These are phyloP conservation scores for Enhydra lutris DNA, from an alignment of 2,113 vertebrate species.

Conservation along the genomic window DNA sequence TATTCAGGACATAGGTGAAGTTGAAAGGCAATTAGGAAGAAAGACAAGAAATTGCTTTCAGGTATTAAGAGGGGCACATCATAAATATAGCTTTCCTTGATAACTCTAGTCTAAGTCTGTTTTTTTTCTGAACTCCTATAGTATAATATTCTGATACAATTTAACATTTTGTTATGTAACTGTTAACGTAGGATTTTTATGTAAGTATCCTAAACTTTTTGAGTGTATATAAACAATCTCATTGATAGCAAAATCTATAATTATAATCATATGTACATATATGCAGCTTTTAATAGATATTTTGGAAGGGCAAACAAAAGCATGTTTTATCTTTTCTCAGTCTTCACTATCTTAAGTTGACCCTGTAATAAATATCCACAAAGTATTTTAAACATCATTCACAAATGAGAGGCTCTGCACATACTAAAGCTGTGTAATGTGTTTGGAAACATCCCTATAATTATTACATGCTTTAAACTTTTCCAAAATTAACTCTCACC, in stretches of 20 bases:
- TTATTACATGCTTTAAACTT: conserved; percentile 31
- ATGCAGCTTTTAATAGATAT: not conserved
- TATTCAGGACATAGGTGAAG: not conserved
- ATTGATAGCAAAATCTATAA: not conserved
- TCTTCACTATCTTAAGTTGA: not conserved
- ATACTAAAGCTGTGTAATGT: not conserved
- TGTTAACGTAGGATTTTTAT: conserved; percentile 29
- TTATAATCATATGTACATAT: not conserved
- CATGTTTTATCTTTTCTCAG: not conserved
- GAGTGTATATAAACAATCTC: not conserved
- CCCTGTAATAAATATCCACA: not conserved
- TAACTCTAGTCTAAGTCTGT: not conserved
- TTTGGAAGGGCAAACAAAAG: not conserved
- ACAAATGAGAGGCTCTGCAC: not conserved
- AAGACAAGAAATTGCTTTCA: not conserved
- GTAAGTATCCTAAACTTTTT: conserved; percentile 6
- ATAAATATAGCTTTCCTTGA: not conserved
- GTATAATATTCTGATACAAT: not conserved
- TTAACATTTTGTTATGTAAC: conserved; percentile 34
- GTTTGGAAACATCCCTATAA: conserved; percentile 16
- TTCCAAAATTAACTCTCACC: conserved; percentile 49
- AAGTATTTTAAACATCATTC: conserved; percentile 5
- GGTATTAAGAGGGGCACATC: not conserved
- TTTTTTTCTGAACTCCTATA: conserved; percentile 14
- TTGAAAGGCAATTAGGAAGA: not conserved